Conservation (phyloP, 64 coral and sea anemone genomes). For the Montipora efflorescens region DNA sequence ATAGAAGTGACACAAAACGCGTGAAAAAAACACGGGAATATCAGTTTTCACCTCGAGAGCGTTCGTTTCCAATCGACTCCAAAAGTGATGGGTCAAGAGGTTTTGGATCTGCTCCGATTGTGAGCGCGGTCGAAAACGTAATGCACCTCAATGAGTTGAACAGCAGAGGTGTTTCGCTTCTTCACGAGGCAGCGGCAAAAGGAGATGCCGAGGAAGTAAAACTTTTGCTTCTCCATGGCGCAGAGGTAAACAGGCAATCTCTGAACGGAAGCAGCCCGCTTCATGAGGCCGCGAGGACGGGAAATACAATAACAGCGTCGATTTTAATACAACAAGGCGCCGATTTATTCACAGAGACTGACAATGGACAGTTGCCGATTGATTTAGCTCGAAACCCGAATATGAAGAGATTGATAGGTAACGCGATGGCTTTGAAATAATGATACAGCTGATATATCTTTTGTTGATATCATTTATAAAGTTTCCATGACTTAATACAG, state of each 20-base stretch:
- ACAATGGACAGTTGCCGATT: constrained; percentile 74
- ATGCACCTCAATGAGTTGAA: constrained; percentile 80
- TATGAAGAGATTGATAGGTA: constrained; percentile 57
- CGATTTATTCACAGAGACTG: constrained; percentile 89
- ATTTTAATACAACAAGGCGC: constrained; percentile 78
- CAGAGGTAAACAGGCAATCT: constrained; percentile 91
- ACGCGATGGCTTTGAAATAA: constrained; percentile 82
- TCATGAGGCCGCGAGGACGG: constrained; percentile 78
- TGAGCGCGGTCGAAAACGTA: constrained; percentile 19
- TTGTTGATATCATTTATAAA: neutral
- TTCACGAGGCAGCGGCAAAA: constrained; percentile 73
- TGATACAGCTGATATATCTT: neutral
- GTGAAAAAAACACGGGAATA: neutral
- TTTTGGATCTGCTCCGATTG: neutral
- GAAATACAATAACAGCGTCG: constrained; percentile 53
- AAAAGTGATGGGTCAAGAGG: neutral
- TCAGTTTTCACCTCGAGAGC: neutral
- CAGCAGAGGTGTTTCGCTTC: constrained; percentile 71
- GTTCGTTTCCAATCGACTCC: neutral
- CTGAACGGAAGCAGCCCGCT: constrained; percentile 83
- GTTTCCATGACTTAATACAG: no score
- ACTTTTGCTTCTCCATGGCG: constrained; percentile 70
- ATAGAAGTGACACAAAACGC: neutral
- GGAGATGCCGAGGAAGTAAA: constrained; percentile 66
- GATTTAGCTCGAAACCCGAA: constrained; percentile 66